Base-by-base conservation (phyloP, 2,888 invertebrate genomes). In the Agrochola lota region DNA sequence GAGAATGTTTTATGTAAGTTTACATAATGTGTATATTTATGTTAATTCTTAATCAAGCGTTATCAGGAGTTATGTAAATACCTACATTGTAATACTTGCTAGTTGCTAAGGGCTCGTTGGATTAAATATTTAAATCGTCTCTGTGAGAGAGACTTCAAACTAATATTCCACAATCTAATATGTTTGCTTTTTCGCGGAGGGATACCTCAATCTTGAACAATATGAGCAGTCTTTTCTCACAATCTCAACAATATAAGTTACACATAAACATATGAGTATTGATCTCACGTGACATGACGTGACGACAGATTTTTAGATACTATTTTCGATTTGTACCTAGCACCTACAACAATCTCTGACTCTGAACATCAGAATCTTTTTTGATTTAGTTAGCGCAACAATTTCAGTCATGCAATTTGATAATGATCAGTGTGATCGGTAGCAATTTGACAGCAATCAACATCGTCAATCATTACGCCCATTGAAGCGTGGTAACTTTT, bases 31-130 rank as follows among this genome's bases (percentile, higher is more conserved):
- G 26, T 63, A n/a, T 59, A 60, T 26, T 9, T 49, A 66, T 52
- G 11, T 69, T 63, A 57, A 71, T 20, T 64, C 20, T 30, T 82
- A 74, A 80, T 77, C 59, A 71, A 74, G 62, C 46, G 75, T 78
- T 81, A 90, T 85, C 85, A 82, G n/a, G 43, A 68, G 73, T 81
- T 82, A 82, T 76, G 72, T 77, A 81, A 86, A 77, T 69, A 40
- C 40, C 40, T 40, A 84, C 23, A 71, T 66, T 66, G 11, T 77
- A 55, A 63, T 71, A 57, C 8, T 71, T 7, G 12, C 12, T 64
- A 60, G 72, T 81, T 82, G 60, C 70, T 64, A 59, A 57, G 74
- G 60, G 66, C 52, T 60, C 49, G 57, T 49, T 60, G 35, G 23
- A 49, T 67, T 60, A 9, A 66, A 73, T 62, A 40, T 60, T 12